phyloP scores from a whole-genome alignment of 2,797 vertebrate genomes.

The Sebastes cheni region DNA sequence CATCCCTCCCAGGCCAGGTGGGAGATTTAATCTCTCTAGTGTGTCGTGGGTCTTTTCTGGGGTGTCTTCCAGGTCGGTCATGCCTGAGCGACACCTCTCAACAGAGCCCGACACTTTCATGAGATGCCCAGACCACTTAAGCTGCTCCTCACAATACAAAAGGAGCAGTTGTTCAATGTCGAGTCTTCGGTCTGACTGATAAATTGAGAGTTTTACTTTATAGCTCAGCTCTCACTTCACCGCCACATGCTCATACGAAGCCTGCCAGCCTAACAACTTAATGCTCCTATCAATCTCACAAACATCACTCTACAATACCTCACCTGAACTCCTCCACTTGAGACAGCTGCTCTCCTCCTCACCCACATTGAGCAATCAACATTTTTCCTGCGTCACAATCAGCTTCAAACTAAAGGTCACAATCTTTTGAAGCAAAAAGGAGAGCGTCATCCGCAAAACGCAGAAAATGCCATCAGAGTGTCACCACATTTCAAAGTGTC shows the following conservation, averaged over 20 bases:
- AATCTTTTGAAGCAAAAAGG: background rate
- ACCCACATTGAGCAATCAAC: background rate
- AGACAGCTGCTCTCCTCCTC: slow-evolving; percentile 19
- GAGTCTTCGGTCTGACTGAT: slow-evolving; percentile 6
- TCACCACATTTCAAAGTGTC: background rate
- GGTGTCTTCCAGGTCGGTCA: slow-evolving; percentile 30
- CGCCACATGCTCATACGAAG: slow-evolving; percentile 17
- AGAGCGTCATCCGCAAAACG: background rate
- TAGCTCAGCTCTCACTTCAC: slow-evolving; percentile 1
- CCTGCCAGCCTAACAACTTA: background rate
- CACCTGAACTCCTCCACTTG: slow-evolving; percentile 3
- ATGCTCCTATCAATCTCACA: slow-evolving; percentile 28
- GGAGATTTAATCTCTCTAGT: slow-evolving; percentile 19
- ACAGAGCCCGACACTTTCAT: slow-evolving; percentile 35
- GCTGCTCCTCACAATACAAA: background rate
- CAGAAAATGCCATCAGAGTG: background rate
- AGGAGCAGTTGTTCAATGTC: background rate
- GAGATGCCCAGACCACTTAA: slow-evolving; percentile 8
- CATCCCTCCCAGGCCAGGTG: background rate
- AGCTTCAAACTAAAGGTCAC: slow-evolving; percentile 1
- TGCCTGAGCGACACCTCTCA: slow-evolving; percentile 21
- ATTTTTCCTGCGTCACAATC: background rate
- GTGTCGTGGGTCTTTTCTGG: slow-evolving; percentile 16
- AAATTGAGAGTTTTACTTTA: slow-evolving; percentile 28
- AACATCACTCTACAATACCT: slow-evolving; percentile 10